Evolutionary conservation across 2,797 vertebrate species (phyloP).

Genomic region (Aplochiton taeniatus): DNA sequence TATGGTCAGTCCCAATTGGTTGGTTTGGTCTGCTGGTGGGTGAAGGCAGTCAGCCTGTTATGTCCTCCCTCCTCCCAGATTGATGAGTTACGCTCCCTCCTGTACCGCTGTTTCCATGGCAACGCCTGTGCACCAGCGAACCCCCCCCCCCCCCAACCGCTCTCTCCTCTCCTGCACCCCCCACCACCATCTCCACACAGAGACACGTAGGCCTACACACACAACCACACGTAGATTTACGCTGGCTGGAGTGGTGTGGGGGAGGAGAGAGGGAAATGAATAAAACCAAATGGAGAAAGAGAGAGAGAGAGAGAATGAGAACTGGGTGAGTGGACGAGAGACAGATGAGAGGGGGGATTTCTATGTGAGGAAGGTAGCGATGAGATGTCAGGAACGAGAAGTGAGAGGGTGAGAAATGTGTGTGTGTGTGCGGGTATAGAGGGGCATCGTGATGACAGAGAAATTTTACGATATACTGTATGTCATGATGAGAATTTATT

Average conservation of each 20-base stretch:
- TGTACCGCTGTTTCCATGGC: constrained; percentile 13
- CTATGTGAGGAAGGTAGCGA: neutral
- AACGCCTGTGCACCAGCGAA: constrained; percentile 2
- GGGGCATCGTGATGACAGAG: neutral
- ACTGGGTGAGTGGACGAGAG: constrained; percentile 6
- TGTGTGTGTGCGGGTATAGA: neutral
- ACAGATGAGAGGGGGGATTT: neutral
- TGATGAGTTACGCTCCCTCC: constrained; percentile 6
- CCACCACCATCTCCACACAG: constrained; percentile 3
- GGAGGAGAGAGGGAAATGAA: constrained; percentile 42
- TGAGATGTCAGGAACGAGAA: constrained; percentile 9
- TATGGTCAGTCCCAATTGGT: neutral
- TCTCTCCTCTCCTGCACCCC: too few relatives aligned
- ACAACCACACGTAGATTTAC: constrained; percentile 22
- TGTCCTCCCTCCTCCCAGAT: neutral
- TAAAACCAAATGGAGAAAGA: constrained; percentile 15
- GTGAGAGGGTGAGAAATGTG: constrained; percentile 13
- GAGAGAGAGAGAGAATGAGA: constrained; percentile 22
- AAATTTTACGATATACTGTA: neutral
- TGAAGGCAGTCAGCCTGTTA: neutral
- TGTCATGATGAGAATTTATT: too few relatives aligned
- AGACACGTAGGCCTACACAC: neutral
- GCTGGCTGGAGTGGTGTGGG: constrained; percentile 39
- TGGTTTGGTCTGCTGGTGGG: too few relatives aligned
- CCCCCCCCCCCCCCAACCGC: neutral